A percentile compares a stretch with the other conserved stretches of the same genome.
Evolutionary conservation across 2,797 vertebrate genomes (phyloP).

Genomic region (Syndactyla subalaris): DNA sequence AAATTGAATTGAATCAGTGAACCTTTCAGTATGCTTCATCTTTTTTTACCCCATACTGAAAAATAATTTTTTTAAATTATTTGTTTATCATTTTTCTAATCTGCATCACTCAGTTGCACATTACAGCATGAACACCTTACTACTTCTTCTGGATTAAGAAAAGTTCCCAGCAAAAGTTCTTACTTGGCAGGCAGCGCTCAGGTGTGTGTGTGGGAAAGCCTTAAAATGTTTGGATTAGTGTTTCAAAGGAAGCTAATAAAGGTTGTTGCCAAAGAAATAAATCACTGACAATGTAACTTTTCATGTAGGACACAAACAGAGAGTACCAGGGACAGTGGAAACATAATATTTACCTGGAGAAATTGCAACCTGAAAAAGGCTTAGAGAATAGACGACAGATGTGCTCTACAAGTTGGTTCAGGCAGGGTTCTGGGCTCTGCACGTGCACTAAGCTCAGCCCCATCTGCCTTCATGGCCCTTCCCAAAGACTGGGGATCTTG

Average conservation of each 20-base stretch:
- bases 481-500: background rate
- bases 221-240: background rate
- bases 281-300: background rate
- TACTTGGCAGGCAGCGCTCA: background rate
- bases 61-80: background rate
- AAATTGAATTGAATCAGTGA: background rate
- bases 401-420: background rate
- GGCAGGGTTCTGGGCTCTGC: background rate
- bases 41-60: background rate
- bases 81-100: background rate
- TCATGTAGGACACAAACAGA: background rate
- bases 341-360: background rate
- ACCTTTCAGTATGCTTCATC: background rate
- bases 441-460: background rate
- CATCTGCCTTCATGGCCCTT: fast-evolving
- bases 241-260: background rate
- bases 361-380: background rate
- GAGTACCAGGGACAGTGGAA: background rate
- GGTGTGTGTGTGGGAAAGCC: background rate
- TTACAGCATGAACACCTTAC: background rate
- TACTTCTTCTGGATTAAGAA: background rate
- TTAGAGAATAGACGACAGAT: background rate
- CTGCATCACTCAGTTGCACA: background rate
- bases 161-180: background rate
- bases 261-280: background rate